Base-by-base conservation (phyloP, 2,113 vertebrate genomes). In the Caloenas nicobarica region DNA sequence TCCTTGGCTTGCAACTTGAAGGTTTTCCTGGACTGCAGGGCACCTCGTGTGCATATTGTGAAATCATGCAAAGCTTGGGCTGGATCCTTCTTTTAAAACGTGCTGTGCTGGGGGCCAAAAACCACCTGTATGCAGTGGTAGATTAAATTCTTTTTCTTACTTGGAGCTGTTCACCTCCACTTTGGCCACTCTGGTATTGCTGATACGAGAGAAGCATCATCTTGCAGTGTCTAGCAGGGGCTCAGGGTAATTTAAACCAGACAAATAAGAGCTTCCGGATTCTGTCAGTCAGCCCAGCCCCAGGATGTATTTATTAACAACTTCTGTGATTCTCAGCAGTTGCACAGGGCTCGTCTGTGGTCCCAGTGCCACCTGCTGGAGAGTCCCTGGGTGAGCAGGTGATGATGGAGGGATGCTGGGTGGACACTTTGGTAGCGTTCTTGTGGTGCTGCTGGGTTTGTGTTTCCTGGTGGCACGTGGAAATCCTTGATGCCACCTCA, bases 341-440 rank as follows among this genome's bases (percentile, higher is more conserved):
- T 31, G 5, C 38, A 6, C 36, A 33, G 79, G 31, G 29, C 38
- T 93, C 3, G 21, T 3, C 5, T 73, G 53, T 33, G 88, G 68
- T 53, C 29, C 81, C 72, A 82, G 69, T 91, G 94, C 96, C 97
- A 95, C 87, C 95, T 97, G 62, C 94, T 93, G 96, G 96, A 58
- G 44, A 53, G 38, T 64, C 9, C 24, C 7, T 24, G 65, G 77
- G 56, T 21, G 65, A 40, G 25, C 36, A 2, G 8, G 33, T 15
- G 46, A 40, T 44, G 38, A 31, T 3, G 12, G 62, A 12, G 8
- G 54, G 48, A 13, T 48, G 5, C 54, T 36, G 3, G 33, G 23
- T 48, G 57, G 28, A 58, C 0, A 0, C 44, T 33, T 18, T 5
- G 1, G 6, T 2, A 14, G n/a, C 3, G 0, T 44, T 56, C 42